Conservation (phyloP, 2,888 invertebrate genomes). For the Apodemia mormo region DNA sequence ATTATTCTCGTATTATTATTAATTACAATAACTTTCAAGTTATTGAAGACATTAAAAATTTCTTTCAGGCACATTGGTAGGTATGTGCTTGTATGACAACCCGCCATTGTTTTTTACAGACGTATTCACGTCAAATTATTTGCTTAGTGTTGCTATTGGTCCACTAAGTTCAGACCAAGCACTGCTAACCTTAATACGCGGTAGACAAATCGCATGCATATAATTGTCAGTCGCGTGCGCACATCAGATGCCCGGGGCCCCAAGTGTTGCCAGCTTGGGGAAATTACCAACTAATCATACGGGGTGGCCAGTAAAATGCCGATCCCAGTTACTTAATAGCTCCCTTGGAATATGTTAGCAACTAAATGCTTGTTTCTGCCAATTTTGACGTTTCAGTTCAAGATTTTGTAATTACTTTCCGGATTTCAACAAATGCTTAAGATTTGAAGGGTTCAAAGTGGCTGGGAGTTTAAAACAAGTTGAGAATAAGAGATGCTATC, state of each 20-base stretch:
- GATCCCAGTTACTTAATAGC: conserved; percentile 56
- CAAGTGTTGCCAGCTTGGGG: conserved; percentile 54
- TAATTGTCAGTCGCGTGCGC: conserved; percentile 33
- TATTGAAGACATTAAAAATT: no score
- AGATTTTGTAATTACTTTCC: conserved; percentile 11
- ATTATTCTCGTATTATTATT: no score
- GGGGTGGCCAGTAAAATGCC: conserved; percentile 55
- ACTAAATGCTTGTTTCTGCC: conserved; percentile 51
- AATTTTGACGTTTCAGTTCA: conserved; percentile 30
- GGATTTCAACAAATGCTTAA: background rate
- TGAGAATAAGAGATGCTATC: background rate
- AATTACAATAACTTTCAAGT: no score
- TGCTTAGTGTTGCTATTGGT: background rate
- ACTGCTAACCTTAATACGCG: conserved; percentile 15
- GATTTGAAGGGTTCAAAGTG: background rate
- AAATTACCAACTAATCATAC: conserved; percentile 67
- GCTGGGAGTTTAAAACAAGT: background rate
- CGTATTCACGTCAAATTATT: no score
- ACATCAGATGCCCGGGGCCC: conserved; percentile 45
- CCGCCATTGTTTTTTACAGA: no score
- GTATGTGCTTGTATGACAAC: no score
- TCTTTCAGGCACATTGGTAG: no score
- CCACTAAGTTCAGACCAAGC: background rate
- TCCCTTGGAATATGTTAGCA: conserved; percentile 63
- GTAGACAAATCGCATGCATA: conserved; percentile 22